Evolutionary conservation across 1,140 invertebrate genomes (phyloP).

Genomic region (Leptopilina clavipes): DNA sequence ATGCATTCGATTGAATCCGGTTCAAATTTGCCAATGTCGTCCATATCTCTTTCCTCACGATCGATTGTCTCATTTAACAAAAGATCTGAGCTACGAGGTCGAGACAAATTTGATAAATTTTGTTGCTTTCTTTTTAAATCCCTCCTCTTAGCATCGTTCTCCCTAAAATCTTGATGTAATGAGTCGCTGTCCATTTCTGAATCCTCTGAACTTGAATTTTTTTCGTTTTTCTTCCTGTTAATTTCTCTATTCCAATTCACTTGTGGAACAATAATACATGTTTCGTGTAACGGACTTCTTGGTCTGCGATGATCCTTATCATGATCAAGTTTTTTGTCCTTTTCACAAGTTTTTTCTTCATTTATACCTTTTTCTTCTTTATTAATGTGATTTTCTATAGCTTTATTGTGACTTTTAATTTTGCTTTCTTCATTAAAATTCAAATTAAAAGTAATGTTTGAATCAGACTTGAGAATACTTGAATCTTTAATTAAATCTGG

Average conservation of each 20-base stretch:
- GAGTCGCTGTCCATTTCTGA: constrained; percentile 80
- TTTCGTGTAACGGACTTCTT: constrained; percentile 78
- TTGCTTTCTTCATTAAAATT: neutral
- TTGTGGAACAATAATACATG: constrained; percentile 79
- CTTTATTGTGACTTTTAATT: neutral
- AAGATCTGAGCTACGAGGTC: constrained; percentile 66
- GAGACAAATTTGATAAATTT: constrained; percentile 52
- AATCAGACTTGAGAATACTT: constrained; percentile 64
- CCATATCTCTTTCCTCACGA: constrained; percentile 55
- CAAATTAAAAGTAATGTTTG: constrained; percentile 43
- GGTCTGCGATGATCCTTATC: constrained; percentile 70
- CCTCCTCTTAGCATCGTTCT: constrained; percentile 42
- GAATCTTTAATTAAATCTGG: constrained; percentile 71
- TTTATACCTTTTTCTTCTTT: constrained; percentile 39
- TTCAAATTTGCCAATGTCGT: constrained; percentile 64
- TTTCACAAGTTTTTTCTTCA: constrained; percentile 37
- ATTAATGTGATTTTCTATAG: constrained; percentile 39
- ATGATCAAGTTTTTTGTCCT: constrained; percentile 34
- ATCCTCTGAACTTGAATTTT: constrained; percentile 63
- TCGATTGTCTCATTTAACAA: constrained; percentile 68
- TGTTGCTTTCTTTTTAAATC: neutral
- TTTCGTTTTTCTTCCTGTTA: constrained; percentile 58
- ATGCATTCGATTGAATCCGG: constrained; percentile 71
- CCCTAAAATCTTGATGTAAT: constrained; percentile 67
- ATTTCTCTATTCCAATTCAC: constrained; percentile 77